Evolutionary conservation across 2,113 vertebrate species (phyloP).

Genomic region (Dromas ardeola): DNA sequence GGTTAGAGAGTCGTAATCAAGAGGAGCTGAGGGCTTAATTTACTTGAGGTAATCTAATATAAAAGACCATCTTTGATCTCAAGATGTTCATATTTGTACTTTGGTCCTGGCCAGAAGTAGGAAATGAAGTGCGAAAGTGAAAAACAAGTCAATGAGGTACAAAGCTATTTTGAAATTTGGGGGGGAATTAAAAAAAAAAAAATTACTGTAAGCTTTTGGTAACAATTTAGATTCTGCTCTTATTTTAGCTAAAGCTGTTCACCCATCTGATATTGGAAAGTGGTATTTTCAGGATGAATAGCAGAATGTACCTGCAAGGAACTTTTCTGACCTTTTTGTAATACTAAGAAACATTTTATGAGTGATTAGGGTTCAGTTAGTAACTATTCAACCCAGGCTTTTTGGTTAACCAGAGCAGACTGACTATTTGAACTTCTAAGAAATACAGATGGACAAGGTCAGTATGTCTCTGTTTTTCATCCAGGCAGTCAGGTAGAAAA

Average conservation of each 20-base stretch:
- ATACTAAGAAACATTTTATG: slow-evolving; percentile 27
- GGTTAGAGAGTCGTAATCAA: neutral
- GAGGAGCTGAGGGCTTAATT: neutral
- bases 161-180: neutral
- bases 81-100: neutral
- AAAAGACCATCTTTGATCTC: neutral
- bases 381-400: slow-evolving; percentile 47
- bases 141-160: neutral
- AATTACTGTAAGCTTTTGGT: neutral
- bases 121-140: neutral
- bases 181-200: neutral
- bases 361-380: slow-evolving; percentile 64
- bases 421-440: slow-evolving; percentile 59
- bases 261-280: neutral
- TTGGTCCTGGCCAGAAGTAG: neutral
- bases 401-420: slow-evolving; percentile 55
- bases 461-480: slow-evolving; percentile 58
- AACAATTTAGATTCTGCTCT: neutral
- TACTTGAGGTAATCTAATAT: neutral
- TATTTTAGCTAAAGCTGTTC: neutral
- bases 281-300: slow-evolving; percentile 21
- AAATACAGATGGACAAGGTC: slow-evolving; percentile 53
- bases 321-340: slow-evolving; percentile 22
- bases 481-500: slow-evolving; percentile 71
- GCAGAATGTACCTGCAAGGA: neutral